A percentile compares a stretch with the other conserved stretches of the same genome.
Evolutionary conservation across 2,113 vertebrate genomes (phyloP).

Genomic region (Mola mola): DNA sequence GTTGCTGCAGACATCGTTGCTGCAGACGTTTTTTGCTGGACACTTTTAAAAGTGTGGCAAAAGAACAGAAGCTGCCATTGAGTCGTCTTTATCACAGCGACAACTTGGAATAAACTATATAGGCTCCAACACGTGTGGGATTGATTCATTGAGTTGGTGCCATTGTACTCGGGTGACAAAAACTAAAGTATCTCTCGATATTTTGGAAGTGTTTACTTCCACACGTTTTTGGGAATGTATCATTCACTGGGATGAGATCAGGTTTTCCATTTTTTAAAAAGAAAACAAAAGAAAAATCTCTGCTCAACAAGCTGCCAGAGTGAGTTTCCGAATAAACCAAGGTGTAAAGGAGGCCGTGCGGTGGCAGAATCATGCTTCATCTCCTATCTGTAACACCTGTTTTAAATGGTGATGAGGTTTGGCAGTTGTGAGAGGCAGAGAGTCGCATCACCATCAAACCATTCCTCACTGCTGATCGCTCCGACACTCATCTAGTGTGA

Average conservation of each 20-base stretch:
- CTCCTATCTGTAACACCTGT: conserved; percentile 16
- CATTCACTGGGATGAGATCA: neutral
- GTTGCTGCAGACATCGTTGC: neutral
- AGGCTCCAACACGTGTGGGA: no score
- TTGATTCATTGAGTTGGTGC: no score
- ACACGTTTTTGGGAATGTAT: neutral
- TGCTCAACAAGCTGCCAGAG: conserved; percentile 18
- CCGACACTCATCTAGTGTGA: conserved; percentile 7
- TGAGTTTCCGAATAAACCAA: conserved; percentile 12
- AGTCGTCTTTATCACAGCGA: conserved; percentile 13
- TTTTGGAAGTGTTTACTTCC: no score
- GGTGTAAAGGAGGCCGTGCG: conserved; percentile 4
- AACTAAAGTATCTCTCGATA: no score
- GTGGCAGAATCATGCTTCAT: conserved; percentile 3
- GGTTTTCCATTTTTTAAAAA: neutral
- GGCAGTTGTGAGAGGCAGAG: conserved; percentile 9
- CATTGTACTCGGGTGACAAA: no score
- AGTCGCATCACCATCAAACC: conserved; percentile 22
- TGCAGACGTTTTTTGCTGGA: neutral
- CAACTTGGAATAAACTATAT: neutral
- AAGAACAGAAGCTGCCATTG: conserved; percentile 1
- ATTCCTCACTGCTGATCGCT: neutral
- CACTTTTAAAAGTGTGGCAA: conserved; percentile 26
- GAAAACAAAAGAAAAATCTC: conserved; percentile 7
- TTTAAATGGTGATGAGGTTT: conserved; percentile 34